Conservation (phyloP, 2,113 vertebrate genomes). For the Ifrita kowaldi region DNA sequence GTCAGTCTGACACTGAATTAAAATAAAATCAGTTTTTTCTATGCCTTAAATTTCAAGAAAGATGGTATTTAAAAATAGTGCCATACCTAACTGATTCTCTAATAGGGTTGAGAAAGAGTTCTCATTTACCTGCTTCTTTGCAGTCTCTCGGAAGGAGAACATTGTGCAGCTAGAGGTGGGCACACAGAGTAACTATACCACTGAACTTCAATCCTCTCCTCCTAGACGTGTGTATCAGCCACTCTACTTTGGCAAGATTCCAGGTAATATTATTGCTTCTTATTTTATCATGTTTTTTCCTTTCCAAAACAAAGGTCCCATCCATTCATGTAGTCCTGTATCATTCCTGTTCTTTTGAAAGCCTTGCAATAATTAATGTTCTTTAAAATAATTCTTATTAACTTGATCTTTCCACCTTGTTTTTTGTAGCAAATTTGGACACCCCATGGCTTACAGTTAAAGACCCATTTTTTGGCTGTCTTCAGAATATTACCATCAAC, state of each 20-base stretch:
- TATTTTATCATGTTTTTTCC: neutral
- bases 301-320: neutral
- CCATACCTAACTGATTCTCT: neutral
- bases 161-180: constrained; percentile 82
- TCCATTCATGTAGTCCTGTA: neutral
- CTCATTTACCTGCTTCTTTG: neutral
- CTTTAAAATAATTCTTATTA: neutral
- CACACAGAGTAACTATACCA: constrained; percentile 72
- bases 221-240: constrained; percentile 56
- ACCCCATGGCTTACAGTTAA: constrained; percentile 65
- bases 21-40: neutral
- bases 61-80: neutral
- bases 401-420: neutral
- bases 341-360: neutral
- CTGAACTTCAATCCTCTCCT: constrained; percentile 55
- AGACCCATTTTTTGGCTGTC: constrained; percentile 82
- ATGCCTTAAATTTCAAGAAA: neutral
- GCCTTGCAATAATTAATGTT: neutral
- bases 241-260: constrained; percentile 84
- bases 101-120: neutral
- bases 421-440: constrained; percentile 57
- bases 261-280: constrained; percentile 73
- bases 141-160: constrained; percentile 83
- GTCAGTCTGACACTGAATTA: neutral
- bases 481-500: constrained; percentile 82